Conservation (phyloP, 1,140 invertebrate species). For the Lasioglossum albipes region DNA sequence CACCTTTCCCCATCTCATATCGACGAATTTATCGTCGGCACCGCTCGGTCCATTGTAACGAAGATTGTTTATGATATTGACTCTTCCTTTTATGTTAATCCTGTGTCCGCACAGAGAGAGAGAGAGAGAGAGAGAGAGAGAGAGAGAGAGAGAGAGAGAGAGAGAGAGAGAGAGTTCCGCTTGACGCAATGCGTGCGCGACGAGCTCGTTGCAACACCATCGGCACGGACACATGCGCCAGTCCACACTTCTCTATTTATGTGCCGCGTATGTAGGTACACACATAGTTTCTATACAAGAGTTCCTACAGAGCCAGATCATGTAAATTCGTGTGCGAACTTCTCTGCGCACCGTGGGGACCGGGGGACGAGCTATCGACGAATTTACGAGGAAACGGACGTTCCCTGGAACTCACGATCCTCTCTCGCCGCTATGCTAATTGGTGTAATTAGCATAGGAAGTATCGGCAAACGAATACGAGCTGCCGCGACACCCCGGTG, state of each 20-base stretch:
- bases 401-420: conserved; percentile 52
- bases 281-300: background rate
- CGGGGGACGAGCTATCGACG: conserved; percentile 71
- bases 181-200: conserved; percentile 43
- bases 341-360: background rate
- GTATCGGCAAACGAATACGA: conserved; percentile 69
- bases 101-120: conserved; percentile 51
- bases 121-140: conserved; percentile 16
- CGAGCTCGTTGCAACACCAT: background rate
- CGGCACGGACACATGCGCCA: background rate
- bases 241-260: too few relatives aligned
- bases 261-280: too few relatives aligned
- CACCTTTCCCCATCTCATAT: conserved; percentile 63
- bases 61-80: conserved; percentile 78
- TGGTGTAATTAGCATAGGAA: conserved; percentile 79
- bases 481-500: conserved; percentile 55
- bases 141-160: conserved; percentile 5
- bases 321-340: conserved; percentile 41
- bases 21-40: conserved; percentile 72
- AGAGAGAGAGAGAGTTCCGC: conserved; percentile 34
- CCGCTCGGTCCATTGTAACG: conserved; percentile 61
- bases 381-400: conserved; percentile 79
- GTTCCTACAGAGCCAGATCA: background rate
- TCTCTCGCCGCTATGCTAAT: conserved; percentile 77
- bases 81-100: conserved; percentile 79